Conservation (phyloP, 2,113 vertebrate species). For the Pardalotus punctatus region DNA sequence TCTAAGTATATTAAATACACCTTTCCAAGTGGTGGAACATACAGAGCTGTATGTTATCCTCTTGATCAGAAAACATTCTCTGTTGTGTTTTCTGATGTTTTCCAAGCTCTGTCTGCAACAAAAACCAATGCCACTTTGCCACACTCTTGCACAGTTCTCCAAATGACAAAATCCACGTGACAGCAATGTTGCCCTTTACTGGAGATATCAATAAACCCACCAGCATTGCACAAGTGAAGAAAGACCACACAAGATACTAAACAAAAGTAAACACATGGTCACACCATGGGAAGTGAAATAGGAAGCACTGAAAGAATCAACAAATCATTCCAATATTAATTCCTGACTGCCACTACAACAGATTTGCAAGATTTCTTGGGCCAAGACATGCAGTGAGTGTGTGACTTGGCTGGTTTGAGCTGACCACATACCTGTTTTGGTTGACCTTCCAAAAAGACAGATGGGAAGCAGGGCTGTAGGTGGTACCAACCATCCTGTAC, state of each 20-base stretch:
- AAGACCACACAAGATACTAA: neutral
- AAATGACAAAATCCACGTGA: neutral
- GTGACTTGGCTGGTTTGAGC: neutral
- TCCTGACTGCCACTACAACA: neutral
- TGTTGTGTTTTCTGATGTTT: neutral
- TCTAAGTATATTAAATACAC: neutral
- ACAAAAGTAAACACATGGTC: neutral
- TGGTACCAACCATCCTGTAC: accelerated
- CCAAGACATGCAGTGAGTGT: neutral
- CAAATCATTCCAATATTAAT: neutral
- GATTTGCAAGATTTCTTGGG: neutral
- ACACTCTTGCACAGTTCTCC: neutral
- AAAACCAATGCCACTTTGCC: neutral
- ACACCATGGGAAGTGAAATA: neutral
- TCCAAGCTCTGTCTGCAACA: neutral
- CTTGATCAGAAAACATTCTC: neutral
- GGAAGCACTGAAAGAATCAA: neutral
- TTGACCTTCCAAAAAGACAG: neutral
- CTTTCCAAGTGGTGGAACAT: neutral
- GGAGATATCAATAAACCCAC: neutral
- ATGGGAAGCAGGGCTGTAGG: neutral
- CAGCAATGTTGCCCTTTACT: neutral
- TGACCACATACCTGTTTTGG: neutral
- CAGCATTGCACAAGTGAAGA: neutral
- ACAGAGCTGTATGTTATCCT: neutral